Evolutionary conservation across 2,888 invertebrate genomes (phyloP).

Genomic region (Sinotaia quadrata): DNA sequence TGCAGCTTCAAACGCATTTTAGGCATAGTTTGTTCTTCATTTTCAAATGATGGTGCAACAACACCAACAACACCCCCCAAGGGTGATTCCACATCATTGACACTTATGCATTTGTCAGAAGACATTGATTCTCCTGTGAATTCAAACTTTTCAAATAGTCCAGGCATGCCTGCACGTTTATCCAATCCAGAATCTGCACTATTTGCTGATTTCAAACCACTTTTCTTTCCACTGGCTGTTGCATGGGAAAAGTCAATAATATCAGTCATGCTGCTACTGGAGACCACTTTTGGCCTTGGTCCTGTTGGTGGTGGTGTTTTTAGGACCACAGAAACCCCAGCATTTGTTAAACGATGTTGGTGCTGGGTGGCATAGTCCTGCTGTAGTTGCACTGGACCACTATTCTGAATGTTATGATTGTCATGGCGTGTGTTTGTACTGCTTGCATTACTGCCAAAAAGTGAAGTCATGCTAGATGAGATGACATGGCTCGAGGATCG

Average conservation of each 20-base stretch:
- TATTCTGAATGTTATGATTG: not conserved
- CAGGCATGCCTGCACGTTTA: constrained; percentile 30
- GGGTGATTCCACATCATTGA: no score
- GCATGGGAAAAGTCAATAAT: constrained; percentile 26
- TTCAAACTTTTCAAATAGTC: constrained; percentile 45
- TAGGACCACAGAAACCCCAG: constrained; percentile 28
- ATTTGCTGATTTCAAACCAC: constrained; percentile 17
- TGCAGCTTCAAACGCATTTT: constrained; percentile 46
- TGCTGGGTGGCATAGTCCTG: not conserved
- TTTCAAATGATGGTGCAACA: not conserved
- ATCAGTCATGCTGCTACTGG: constrained; percentile 32
- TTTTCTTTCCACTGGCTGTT: constrained; percentile 17
- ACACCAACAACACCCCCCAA: not conserved
- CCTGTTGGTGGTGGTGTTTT: constrained; percentile 33
- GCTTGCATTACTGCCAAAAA: constrained; percentile 26
- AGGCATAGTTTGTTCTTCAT: constrained; percentile 9
- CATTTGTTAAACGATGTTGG: not conserved
- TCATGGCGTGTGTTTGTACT: constrained; percentile 11
- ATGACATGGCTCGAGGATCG: constrained; percentile 11
- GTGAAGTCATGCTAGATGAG: constrained; percentile 27
- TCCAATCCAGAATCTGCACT: constrained; percentile 25
- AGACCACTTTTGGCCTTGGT: constrained; percentile 36
- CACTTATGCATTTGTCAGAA: not conserved
- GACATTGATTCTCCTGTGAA: constrained; percentile 23
- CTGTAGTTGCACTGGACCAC: not conserved